Evolutionary conservation across 2,888 invertebrate species (phyloP), one percentile per base, ranked within the genome.

Genomic region (Eupsilia transversa): DNA sequence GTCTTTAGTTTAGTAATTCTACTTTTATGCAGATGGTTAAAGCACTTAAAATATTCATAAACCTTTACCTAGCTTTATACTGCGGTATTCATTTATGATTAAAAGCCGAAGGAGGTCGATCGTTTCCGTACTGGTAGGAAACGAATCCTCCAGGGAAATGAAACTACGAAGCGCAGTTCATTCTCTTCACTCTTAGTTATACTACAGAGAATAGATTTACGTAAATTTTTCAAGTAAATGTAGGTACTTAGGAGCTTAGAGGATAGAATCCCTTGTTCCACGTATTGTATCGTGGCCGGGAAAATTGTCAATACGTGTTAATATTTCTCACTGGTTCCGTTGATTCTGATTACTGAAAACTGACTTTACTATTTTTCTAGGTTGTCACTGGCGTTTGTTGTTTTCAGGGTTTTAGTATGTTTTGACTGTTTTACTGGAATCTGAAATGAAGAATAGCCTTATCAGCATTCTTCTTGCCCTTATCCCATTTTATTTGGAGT

Each of bases 21-120:
- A 1, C 2, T 30, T 61, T 10, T 2, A 27, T 27, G 27, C 27
- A 17, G 12, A 49, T 69, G 30, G 1, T 41, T 66, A 12, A 49
- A 56, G 20, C 3, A 54, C 9, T 41, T 30, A 14, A 49, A 57
- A 67, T 35, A 54, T 43, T 61, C 27, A 66, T 54, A 43, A 10
- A 61, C 66, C 61, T 52, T 33, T 77, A 77, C 80, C 73, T 77
- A 81, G 84, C 83, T 86, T 86, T 84, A 84, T 60, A 60, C 74
- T 75, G 88, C 90, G 91, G 91, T 92, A 92, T 93, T 93, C 93
- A 93, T 93, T 93, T 90, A 90, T 91, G 92, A 93, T 92, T 93
- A 92, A 92, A 92, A 90, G 82, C 89, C 88, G 82, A 85, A 87
- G 88, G 89, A 89, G 91, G 90, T 89, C 89, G 90, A 91, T 89